Base-by-base conservation (phyloP, 2,888 invertebrate species). In the Agrotis ipsilon region DNA sequence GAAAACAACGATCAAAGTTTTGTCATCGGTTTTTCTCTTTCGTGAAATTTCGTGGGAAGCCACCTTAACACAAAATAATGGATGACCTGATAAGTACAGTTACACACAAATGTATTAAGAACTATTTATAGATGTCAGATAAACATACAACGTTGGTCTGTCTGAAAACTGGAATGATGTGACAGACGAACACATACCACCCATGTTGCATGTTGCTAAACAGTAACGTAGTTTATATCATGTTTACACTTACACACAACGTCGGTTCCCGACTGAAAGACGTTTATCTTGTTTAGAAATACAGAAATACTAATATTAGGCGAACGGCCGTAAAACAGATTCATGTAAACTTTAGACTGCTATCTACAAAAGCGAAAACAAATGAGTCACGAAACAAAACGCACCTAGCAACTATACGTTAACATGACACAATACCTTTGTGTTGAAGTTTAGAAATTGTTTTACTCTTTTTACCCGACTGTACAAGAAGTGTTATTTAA, bases 301-400 rank as follows among this genome's bases (percentile, higher is more conserved):
- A 27, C 5, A 39, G 11, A 39, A 39, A 39, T 39, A 39, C 39
- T 39, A 39, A 1, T 39, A 39, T 39, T 39, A 39, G 11, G 11
- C 4, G 39, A 39, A 11, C 11, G 9, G 39, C 1, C 39, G 11
- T 21, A 54, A 54, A 51, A 63, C 39, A 7, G 13, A 19, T 14
- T 19, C 14, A 66, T n/a, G 27, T 27, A 45, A 18, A 72, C 48
- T 75, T 72, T 43, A 18, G 9, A 72, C 43, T n/a, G n/a, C 7
- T 32, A 57, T 24, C 45, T 45, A 24, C 6, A 55, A 66, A n/a
- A 27, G n/a, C 0, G 13, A 11, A 18, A 18, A 21, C 5, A 70
- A 51, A n/a, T 6, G 5, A 32, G 61, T 24, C 14, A 46, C 5
- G 16, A 14, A 18, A 32, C 21, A 24, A 45, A 46, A 19, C 1